Evolutionary conservation across 2,113 vertebrate genomes (phyloP), one percentile per base, ranked within the genome.

Genomic region (Pelvicachromis taeniatus): DNA sequence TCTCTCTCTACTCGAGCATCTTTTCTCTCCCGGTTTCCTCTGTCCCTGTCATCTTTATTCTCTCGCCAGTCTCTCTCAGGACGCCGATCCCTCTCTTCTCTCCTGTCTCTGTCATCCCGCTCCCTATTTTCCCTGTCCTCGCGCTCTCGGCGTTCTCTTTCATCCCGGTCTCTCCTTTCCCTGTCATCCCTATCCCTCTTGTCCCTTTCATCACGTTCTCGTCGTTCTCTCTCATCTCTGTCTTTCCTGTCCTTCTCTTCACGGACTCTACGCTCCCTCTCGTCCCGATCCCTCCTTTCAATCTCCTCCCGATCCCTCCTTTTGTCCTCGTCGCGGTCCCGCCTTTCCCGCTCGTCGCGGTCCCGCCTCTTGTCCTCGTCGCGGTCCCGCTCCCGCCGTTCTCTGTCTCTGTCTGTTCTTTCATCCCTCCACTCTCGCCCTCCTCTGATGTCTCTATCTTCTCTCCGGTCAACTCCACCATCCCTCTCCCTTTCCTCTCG

Each of bases 341-440:
- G 88, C 11, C 16, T 23, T 2, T 85, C 91, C 4, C 17, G 73
- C 9, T 87, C 86, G 0, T 87, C 92, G 0, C 77, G 23, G 9
- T 92, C 92, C 12, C 35, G 84, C 8, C 85, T 21, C 4, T 86
- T 79, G 1, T 6, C 59, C 2, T 90, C 89, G 0, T 89, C 89
- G 0, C 78, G 38, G 4, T 89, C 84, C 0, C 3, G 77, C 4
- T 88, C 84, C 1, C 4, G 79, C 1, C 88, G 85, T 0, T 92
- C 81, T 1, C 78, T 42, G 29, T 93, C 83, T 0, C 68, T 38
- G 38, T 94, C 91, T 3, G 42, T 85, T 19, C 52, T 58, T 1
- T 93, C 91, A 8, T 94, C 92, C 38, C 70, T 91, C 88, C 81
- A 78, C 14, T 93, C 93, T 23, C 89, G 82, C 59, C 78, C 79